Conservation (phyloP, 2,797 vertebrate species). For the Rhabdophis nuchalis region DNA sequence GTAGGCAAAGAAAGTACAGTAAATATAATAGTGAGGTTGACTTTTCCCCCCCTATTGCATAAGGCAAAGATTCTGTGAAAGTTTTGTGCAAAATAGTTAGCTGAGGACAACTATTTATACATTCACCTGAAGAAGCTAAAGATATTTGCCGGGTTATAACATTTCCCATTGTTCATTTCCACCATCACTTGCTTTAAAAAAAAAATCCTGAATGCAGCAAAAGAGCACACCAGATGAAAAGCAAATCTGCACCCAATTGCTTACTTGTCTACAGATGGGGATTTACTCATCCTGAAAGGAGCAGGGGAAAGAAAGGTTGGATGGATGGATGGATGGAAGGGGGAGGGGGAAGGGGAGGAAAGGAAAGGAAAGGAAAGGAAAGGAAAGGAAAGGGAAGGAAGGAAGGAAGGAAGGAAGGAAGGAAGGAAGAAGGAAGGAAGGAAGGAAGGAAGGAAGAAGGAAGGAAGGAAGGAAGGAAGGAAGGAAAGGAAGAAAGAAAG, state of each 20-base stretch:
- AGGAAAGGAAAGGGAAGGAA: no score
- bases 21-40: neutral
- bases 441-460: no score
- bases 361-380: no score
- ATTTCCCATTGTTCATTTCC: neutral
- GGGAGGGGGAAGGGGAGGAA: no score
- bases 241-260: neutral
- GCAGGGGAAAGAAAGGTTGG: no score
- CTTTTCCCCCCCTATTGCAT: slow-evolving; percentile 9
- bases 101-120: neutral
- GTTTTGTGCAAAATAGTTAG: neutral
- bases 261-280: neutral
- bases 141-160: neutral
- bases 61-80: neutral
- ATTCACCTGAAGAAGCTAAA: neutral
- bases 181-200: neutral
- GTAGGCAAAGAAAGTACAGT: neutral
- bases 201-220: neutral
- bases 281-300: neutral
- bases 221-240: neutral
- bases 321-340: no score
- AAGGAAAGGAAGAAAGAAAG: no score
- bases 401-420: no score
- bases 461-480: no score
- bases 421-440: no score